A percentile compares a stretch with the other conserved stretches of the same genome.
Evolutionary conservation across 2,888 invertebrate genomes (phyloP).

Genomic region (Acrobasis repandana): DNA sequence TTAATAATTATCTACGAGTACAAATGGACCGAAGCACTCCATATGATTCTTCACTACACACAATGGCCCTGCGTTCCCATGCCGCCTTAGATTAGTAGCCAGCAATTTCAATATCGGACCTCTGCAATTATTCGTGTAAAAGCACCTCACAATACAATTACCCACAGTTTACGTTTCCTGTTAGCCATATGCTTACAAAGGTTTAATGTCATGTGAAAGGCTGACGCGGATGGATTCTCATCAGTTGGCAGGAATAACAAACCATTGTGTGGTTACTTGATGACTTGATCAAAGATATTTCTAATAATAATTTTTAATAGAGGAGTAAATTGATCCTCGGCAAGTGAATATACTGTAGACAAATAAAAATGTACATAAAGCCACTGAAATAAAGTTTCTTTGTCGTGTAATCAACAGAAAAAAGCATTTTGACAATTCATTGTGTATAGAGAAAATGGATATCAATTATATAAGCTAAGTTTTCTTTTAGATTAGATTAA

Average conservation of each 20-base stretch:
- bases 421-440: no score
- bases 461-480: no score
- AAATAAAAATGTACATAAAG: no score
- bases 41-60: conserved; percentile 50
- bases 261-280: background rate
- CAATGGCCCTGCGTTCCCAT: conserved; percentile 49
- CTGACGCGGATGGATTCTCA: conserved; percentile 32
- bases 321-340: no score
- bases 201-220: conserved; percentile 35
- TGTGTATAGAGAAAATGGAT: no score
- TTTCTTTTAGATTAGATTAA: no score
- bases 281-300: background rate
- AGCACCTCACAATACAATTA: conserved; percentile 55
- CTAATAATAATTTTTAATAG: no score
- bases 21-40: conserved; percentile 44
- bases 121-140: conserved; percentile 55
- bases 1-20: conserved; percentile 48
- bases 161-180: conserved; percentile 52
- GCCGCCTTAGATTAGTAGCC: conserved; percentile 45
- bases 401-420: no score
- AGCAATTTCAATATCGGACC: conserved; percentile 42
- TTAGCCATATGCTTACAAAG: conserved; percentile 36
- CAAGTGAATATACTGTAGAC: no score
- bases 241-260: conserved; percentile 11
- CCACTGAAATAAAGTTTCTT: no score